Conservation (phyloP, 2,113 vertebrate genomes). For the Peucedramus taeniatus region DNA sequence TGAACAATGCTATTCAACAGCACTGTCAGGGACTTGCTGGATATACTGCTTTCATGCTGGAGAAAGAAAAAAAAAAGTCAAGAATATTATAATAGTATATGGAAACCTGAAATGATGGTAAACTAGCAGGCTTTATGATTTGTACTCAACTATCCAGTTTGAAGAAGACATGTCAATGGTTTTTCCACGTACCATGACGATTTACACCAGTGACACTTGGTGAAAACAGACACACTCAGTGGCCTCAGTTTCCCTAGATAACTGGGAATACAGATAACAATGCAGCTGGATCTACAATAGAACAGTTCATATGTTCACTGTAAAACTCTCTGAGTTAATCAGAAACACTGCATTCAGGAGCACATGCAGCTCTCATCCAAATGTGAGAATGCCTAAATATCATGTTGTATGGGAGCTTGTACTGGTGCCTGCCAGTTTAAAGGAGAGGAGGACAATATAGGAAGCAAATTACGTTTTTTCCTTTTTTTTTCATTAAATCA, state of each 20-base stretch:
- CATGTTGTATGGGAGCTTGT: neutral
- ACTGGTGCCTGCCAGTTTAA: neutral
- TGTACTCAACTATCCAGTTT: neutral
- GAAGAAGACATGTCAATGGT: neutral
- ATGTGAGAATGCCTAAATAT: rapidly evolving
- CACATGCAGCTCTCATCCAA: neutral
- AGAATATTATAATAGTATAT: neutral
- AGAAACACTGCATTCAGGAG: neutral
- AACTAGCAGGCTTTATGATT: neutral
- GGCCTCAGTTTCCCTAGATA: neutral
- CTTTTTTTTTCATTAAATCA: neutral
- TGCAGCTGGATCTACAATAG: neutral
- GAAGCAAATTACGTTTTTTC: neutral
- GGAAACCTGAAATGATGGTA: neutral
- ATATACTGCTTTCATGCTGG: neutral
- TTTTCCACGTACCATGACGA: neutral
- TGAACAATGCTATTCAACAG: neutral
- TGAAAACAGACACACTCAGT: neutral
- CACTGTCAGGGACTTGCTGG: neutral
- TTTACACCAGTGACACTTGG: neutral
- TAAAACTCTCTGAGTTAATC: neutral
- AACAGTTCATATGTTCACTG: neutral
- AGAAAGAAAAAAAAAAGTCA: neutral
- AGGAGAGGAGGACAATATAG: rapidly evolving
- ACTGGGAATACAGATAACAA: neutral